A percentile compares a stretch with the other conserved stretches of the same genome.
These are phyloP conservation scores for Lasius platythorax DNA, from an alignment of 2,888 invertebrate species.

Conservation along the genomic window DNA sequence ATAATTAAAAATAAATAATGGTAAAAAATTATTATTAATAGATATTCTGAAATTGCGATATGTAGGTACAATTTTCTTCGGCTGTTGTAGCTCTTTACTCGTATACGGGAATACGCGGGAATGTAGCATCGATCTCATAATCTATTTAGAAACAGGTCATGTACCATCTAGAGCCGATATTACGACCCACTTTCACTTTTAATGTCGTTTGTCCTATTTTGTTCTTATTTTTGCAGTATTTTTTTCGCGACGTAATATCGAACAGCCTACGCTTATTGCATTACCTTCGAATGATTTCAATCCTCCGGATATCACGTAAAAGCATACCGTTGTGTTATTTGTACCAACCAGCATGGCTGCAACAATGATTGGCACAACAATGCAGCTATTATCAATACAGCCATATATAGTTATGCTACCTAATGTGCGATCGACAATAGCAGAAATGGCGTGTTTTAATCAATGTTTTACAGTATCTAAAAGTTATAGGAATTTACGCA, in stretches of 20 bases:
- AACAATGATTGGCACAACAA: conserved; percentile 36
- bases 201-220: conserved; percentile 14
- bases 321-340: conserved; percentile 34
- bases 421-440: conserved; percentile 5
- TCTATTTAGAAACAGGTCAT: conserved; percentile 51
- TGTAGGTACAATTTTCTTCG: not conserved
- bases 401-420: not conserved
- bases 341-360: not conserved
- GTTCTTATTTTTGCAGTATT: conserved; percentile 26
- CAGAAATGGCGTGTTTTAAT: conserved; percentile 26
- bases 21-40: not conserved
- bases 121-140: conserved; percentile 31
- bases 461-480: not conserved
- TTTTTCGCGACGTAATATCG: not conserved
- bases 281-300: conserved; percentile 38
- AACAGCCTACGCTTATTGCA: not conserved
- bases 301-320: conserved; percentile 9
- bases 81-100: not conserved
- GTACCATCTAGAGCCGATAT: not conserved
- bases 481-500: not conserved
- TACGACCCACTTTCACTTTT: conserved; percentile 45
- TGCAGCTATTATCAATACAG: conserved; percentile 26
- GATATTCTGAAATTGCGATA: not conserved
- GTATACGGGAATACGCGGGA: not conserved
- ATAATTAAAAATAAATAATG: not conserved